Evolutionary conservation across 2,113 vertebrate species (phyloP).

Genomic region (Nansenia antarctica): DNA sequence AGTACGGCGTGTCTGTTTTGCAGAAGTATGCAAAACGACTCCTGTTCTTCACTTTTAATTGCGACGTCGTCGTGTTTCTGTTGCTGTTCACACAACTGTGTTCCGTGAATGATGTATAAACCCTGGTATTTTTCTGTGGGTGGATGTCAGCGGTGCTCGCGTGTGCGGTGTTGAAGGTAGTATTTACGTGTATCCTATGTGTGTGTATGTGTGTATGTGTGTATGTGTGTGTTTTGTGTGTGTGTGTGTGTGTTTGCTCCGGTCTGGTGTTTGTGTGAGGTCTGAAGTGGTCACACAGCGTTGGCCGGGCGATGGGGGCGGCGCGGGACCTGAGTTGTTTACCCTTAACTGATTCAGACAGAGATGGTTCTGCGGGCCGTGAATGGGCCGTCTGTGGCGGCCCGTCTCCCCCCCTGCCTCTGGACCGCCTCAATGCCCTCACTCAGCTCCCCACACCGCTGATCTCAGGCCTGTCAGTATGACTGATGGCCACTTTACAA

Average conservation of each 20-base stretch:
- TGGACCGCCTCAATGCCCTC: constrained; percentile 39
- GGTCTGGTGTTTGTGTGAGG: constrained; percentile 69
- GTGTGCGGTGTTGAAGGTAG: too few relatives aligned
- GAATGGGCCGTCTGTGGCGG: constrained; percentile 43
- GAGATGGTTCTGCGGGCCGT: constrained; percentile 51
- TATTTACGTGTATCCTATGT: too few relatives aligned
- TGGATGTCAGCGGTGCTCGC: not conserved
- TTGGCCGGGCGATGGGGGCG: too few relatives aligned
- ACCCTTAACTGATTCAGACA: constrained; percentile 53
- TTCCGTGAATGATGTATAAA: not conserved
- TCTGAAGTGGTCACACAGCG: constrained; percentile 65
- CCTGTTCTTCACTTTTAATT: too few relatives aligned
- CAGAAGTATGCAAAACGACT: too few relatives aligned
- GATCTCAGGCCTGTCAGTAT: constrained; percentile 51
- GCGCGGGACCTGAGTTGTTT: constrained; percentile 51
- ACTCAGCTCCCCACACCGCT: constrained; percentile 30
- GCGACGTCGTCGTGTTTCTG: not conserved
- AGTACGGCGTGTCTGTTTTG: too few relatives aligned
- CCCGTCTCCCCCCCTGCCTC: constrained; percentile 26
- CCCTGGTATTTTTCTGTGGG: not conserved
- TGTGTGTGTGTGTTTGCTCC: constrained; percentile 41
- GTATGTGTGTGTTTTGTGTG: constrained; percentile 21
- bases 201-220: constrained; percentile 26
- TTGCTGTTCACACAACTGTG: not conserved
- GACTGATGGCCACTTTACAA: constrained; percentile 67